Evolutionary conservation across 2,797 vertebrate species (phyloP).

Genomic region (Bradypodion ventrale): DNA sequence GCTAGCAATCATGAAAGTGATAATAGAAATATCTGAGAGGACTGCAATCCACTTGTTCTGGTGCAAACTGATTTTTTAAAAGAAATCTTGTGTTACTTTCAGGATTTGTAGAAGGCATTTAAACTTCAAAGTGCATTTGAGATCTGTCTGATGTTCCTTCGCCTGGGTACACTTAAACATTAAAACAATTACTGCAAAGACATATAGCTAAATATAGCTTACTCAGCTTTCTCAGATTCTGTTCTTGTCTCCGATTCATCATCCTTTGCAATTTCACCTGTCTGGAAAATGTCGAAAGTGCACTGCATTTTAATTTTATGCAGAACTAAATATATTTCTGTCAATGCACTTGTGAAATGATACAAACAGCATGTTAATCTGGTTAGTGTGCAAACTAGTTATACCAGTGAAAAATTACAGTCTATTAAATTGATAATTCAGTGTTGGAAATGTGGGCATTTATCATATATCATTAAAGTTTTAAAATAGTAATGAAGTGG

Average conservation of each 20-base stretch:
- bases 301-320: background rate
- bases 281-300: conserved; percentile 78
- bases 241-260: conserved; percentile 82
- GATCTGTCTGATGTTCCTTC: background rate
- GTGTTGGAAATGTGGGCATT: too few relatives aligned
- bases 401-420: background rate
- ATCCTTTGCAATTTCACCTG: conserved; percentile 81
- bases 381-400: background rate
- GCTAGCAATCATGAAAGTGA: conserved; percentile 4
- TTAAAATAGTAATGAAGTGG: background rate
- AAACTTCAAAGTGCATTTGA: background rate
- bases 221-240: conserved; percentile 96
- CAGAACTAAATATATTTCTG: background rate
- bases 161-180: background rate
- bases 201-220: conserved; percentile 71
- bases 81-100: background rate
- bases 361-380: background rate
- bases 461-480: too few relatives aligned
- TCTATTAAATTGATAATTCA: background rate
- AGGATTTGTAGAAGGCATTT: background rate
- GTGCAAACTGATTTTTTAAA: background rate
- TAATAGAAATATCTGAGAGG: background rate
- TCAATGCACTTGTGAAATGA: background rate
- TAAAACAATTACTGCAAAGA: background rate
- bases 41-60: background rate